A percentile compares a stretch with the other conserved stretches of the same genome.
phyloP scores from a whole-genome alignment of 2,888 invertebrate genomes.

The Apodemia duryi region DNA sequence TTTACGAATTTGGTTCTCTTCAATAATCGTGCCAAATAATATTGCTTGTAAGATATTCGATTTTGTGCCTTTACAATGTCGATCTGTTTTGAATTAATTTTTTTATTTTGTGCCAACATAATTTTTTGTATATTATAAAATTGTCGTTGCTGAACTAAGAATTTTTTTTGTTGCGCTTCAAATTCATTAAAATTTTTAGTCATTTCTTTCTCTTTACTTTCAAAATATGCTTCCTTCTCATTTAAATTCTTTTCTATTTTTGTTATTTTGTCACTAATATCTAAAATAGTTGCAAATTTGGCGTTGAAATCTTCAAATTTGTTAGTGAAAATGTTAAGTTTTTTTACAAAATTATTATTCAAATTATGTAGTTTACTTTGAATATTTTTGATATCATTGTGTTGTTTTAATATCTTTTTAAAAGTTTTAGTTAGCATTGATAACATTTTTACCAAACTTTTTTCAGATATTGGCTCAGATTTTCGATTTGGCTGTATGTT shows the following conservation, averaged over 20 bases:
- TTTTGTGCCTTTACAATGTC: slow-evolving; percentile 60
- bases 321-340: slow-evolving; percentile 37
- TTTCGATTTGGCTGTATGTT: slow-evolving; percentile 39
- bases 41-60: slow-evolving; percentile 63
- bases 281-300: slow-evolving; percentile 49
- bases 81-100: slow-evolving; percentile 58
- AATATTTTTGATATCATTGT: slow-evolving; percentile 55
- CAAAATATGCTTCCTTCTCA: slow-evolving; percentile 43
- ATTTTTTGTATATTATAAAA: slow-evolving; percentile 63
- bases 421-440: slow-evolving; percentile 64
- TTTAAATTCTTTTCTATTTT: slow-evolving; percentile 42
- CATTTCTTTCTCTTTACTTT: slow-evolving; percentile 49
- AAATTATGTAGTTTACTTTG: slow-evolving; percentile 45
- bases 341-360: slow-evolving; percentile 49
- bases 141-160: slow-evolving; percentile 58
- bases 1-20: slow-evolving; percentile 59
- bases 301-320: slow-evolving; percentile 56
- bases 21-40: slow-evolving; percentile 57
- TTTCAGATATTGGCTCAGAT: slow-evolving; percentile 50
- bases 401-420: slow-evolving; percentile 64
- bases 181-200: slow-evolving; percentile 53
- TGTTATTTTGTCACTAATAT: slow-evolving; percentile 48
- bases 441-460: slow-evolving; percentile 58
- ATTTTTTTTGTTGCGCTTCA: slow-evolving; percentile 61
- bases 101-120: slow-evolving; percentile 63